Conservation (phyloP, 2,113 vertebrate species). For the Cnemophilus loriae region DNA sequence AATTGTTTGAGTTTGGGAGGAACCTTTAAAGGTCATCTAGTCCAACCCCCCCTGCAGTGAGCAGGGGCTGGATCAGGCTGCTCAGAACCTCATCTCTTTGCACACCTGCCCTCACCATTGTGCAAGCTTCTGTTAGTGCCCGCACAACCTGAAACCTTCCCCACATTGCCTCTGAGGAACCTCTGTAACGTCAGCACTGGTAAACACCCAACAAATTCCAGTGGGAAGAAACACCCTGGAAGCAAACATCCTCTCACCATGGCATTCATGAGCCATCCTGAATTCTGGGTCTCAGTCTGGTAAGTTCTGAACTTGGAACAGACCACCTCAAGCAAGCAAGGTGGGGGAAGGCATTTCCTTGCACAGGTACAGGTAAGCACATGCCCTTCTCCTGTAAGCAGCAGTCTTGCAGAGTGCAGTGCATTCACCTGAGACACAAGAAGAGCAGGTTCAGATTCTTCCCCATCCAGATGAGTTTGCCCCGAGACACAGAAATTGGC, state of each 20-base stretch:
- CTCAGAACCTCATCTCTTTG: not conserved
- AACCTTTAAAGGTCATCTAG: not conserved
- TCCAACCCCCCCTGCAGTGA: accelerated
- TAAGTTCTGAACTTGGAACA: not conserved
- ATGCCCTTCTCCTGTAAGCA: not conserved
- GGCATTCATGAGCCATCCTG: not conserved
- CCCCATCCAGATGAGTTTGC: not conserved
- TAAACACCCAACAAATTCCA: not conserved
- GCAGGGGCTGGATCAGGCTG: not conserved
- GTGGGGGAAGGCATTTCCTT: not conserved
- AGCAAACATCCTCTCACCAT: not conserved
- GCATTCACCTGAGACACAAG: not conserved
- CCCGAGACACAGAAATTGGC: not conserved
- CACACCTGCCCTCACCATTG: not conserved
- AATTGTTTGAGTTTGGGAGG: not conserved
- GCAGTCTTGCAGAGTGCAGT: not conserved
- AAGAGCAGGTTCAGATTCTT: not conserved
- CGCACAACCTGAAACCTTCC: not conserved
- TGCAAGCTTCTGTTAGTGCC: not conserved
- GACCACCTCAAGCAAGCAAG: not conserved
- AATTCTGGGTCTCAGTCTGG: not conserved
- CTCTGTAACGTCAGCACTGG: not conserved
- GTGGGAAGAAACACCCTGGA: not conserved
- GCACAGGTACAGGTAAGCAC: not conserved
- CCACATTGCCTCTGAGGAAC: not conserved